Evolutionary conservation across 2,797 vertebrate species (phyloP), one percentile per base, ranked within the genome.

Genomic region (Tauraco hartlaubi): DNA sequence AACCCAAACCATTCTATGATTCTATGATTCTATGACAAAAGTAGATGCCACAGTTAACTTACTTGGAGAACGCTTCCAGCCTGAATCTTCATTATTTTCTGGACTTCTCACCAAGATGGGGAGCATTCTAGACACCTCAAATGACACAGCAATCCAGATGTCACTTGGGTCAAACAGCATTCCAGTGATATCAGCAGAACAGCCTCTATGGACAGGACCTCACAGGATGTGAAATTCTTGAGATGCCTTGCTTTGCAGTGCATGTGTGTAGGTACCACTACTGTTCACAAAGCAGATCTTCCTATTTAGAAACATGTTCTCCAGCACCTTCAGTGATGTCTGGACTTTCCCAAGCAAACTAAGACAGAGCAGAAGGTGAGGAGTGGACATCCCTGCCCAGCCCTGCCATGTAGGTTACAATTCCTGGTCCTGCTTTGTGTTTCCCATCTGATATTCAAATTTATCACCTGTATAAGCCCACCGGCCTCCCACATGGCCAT

Each of bases 141-240:
- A 26, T 15, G 49, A 52, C 31, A 20, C 31, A 46, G n/a, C 56
- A 75, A 26, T 39, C 22, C 46, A 82, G 67, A 25, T 15, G 58
- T 72, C 71, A 48, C 58, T 35, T 13, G 2, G 28, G 25, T 44
- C 66, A 63, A 81, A 35, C 5, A 35, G 26, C 23, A 12, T 25
- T 52, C 28, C 52, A 69, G 52, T 7, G 9, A 10, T 21, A 37
- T 21, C 63, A 64, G 44, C 39, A 90, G 82, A 44, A 44, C 19
- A 25, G 17, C 17, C 25, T 43, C 31, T 15, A 1, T 15, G 22
- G 37, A 31, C 44, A 2, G 2, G 3, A 37, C 11, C 3, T 48
- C 55, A 72, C 15, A 73, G 76, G 21, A 31, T 3, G 0, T 5
- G 18, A 49, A 33, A 16, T 33, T 21, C 55, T 29, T 26, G 62